phyloP scores from a whole-genome alignment of 2,797 vertebrate genomes.

The Bradypus variegatus region DNA sequence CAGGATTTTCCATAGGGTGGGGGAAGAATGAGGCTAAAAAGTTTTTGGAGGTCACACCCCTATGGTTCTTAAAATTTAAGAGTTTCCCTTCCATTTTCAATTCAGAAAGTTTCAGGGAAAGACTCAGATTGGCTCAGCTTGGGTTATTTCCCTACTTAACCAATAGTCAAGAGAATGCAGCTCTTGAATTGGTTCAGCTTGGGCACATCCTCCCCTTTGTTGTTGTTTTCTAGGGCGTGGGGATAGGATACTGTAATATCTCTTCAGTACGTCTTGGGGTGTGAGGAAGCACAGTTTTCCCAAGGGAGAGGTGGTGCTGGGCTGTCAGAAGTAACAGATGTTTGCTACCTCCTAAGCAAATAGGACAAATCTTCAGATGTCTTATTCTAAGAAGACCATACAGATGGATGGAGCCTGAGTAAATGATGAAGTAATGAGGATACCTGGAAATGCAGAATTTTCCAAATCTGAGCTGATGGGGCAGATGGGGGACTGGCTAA shows the following conservation, averaged over 20 bases:
- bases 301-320: not conserved
- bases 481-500: not conserved
- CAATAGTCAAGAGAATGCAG: not conserved
- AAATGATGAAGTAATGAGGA: not conserved
- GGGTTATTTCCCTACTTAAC: not conserved
- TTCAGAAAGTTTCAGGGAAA: not conserved
- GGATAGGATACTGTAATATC: not conserved
- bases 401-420: not conserved
- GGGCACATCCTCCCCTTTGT: not conserved
- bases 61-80: not conserved
- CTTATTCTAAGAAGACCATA: not conserved
- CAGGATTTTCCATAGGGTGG: not conserved
- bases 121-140: not conserved
- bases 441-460: not conserved
- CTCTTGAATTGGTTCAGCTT: not conserved
- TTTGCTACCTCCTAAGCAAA: not conserved
- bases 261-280: not conserved
- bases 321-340: not conserved
- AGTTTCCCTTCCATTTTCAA: not conserved
- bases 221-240: not conserved
- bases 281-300: not conserved
- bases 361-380: not conserved
- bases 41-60: not conserved
- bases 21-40: not conserved
- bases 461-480: not conserved